These are phyloP conservation scores for Oncorhynchus keta DNA, from an alignment of 2,113 vertebrate genomes.

Conservation along the genomic window DNA sequence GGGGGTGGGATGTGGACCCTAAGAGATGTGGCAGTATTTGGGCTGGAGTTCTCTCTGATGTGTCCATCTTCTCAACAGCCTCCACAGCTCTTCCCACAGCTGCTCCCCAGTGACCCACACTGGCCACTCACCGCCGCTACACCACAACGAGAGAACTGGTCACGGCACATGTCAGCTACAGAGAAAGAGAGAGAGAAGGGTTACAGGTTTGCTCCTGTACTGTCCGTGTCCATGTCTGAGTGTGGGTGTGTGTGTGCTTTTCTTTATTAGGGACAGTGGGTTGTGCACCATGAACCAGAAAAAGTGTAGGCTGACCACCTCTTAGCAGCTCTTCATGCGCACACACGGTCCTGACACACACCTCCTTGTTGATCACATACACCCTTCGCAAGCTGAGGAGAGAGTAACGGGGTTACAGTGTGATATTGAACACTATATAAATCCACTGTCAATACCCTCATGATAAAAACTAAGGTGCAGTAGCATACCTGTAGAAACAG, in stretches of 20 bases:
- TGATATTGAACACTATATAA: slow-evolving; percentile 6
- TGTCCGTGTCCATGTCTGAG: too few species aligned
- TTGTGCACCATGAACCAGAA: not conserved
- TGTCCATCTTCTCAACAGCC: slow-evolving; percentile 77
- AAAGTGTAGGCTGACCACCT: slow-evolving; percentile 68
- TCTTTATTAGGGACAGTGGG: too few species aligned
- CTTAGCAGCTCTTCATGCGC: slow-evolving; percentile 92
- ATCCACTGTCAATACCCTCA: too few species aligned
- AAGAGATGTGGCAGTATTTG: slow-evolving; percentile 45
- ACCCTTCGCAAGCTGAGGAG: slow-evolving; percentile 83
- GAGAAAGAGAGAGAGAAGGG: not conserved
- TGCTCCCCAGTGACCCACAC: slow-evolving; percentile 79
- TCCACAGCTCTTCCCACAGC: slow-evolving; percentile 89
- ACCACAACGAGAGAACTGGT: slow-evolving; percentile 90
- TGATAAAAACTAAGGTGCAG: not conserved
- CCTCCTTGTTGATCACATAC: slow-evolving; percentile 93
- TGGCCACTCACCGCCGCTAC: slow-evolving; percentile 88
- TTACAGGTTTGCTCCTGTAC: not conserved
- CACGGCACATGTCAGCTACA: slow-evolving; percentile 89
- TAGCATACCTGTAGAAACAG: slow-evolving; percentile 89
- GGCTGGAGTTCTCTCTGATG: slow-evolving; percentile 46
- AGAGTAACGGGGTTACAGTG: slow-evolving; percentile 3
- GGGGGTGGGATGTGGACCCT: too few species aligned
- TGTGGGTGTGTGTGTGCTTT: too few species aligned
- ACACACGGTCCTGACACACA: slow-evolving; percentile 91